Evolutionary conservation across 2,888 invertebrate species (phyloP), one percentile per base, ranked within the genome.

Genomic region (Sesia bembeciformis): DNA sequence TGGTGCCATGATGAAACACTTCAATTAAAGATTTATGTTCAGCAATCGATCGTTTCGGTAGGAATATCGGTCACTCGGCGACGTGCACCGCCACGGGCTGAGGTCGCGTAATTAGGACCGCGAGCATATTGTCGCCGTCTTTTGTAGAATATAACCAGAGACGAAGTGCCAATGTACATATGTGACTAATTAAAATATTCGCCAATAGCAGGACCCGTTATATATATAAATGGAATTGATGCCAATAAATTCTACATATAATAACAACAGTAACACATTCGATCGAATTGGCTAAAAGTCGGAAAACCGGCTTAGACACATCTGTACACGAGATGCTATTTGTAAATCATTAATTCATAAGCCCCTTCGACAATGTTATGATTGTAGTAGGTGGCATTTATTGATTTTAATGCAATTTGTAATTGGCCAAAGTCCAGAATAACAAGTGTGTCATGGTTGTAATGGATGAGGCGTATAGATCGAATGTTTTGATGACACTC

Each of bases 171-270:
- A 87, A 83, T 76, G 61, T 70, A 68, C 64, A 59, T 69, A 72
- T 71, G 71, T 65, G 71, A 69, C 75, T 74, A 66, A 70, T 62
- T 62, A 58, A 74, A 72, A 76, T 78, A 78, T 74, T 72, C 70
- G 71, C 88, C 86, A 89, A 89, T 87, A 78, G 76, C 74, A 72
- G 57, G 65, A 64, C 63, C 56, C 52, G 78, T 69, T 87, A 86
- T 77, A 81, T 77, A 80, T 83, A 76, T 84, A 86, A 81, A 78
- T 62, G 66, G 62, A 74, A 69, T 65, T 70, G 63, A 76, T 88
- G 88, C 88, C 89, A 89, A 88, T 76, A 72, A 23, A 58, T 58
- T 53, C 52, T 4, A 56, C 52, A 56, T 53, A 55, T 53, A 56
- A 23, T 23, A 23, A 23, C 23, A 23, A 23, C 23, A 23, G 23